Conservation (phyloP, 2,888 invertebrate species). For the Dryococelus australis region DNA sequence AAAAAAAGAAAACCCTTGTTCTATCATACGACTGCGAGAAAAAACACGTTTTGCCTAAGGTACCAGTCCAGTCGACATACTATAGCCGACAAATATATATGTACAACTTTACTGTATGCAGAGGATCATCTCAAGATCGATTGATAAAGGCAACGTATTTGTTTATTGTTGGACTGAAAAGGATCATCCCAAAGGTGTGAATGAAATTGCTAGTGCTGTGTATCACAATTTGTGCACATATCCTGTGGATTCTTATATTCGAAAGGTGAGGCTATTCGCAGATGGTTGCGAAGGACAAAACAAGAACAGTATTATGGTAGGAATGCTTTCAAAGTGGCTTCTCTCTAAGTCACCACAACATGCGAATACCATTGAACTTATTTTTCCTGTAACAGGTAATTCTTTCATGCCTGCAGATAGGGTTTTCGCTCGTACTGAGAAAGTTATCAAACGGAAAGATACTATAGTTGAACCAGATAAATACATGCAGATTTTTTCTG, state of each 20-base stretch:
- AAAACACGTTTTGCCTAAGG: conserved; percentile 24
- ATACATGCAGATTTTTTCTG: neutral
- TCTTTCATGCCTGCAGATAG: conserved; percentile 32
- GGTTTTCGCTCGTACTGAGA: no score
- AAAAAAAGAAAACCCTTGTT: conserved; percentile 4
- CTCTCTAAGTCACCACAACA: conserved; percentile 16
- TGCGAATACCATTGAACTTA: conserved; percentile 24
- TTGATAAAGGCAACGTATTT: conserved; percentile 6
- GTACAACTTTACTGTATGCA: conserved; percentile 28
- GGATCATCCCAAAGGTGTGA: conserved; percentile 28
- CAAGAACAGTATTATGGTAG: conserved; percentile 26
- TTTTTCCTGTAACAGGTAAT: conserved; percentile 32
- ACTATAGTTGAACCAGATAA: no score
- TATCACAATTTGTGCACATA: conserved; percentile 23
- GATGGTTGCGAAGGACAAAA: conserved; percentile 33
- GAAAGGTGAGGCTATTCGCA: conserved; percentile 1
- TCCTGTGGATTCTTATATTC: neutral
- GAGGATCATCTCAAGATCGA: conserved; percentile 19
- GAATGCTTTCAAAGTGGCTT: conserved; percentile 30
- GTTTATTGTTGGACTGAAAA: conserved; percentile 32
- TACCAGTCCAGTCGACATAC: conserved; percentile 27
- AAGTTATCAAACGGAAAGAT: no score
- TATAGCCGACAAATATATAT: conserved; percentile 28
- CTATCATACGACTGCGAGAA: conserved; percentile 31
- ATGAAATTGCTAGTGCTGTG: conserved; percentile 33